Evolutionary conservation across 2,888 invertebrate species (phyloP).

Genomic region (Falcaria lacertinaria): DNA sequence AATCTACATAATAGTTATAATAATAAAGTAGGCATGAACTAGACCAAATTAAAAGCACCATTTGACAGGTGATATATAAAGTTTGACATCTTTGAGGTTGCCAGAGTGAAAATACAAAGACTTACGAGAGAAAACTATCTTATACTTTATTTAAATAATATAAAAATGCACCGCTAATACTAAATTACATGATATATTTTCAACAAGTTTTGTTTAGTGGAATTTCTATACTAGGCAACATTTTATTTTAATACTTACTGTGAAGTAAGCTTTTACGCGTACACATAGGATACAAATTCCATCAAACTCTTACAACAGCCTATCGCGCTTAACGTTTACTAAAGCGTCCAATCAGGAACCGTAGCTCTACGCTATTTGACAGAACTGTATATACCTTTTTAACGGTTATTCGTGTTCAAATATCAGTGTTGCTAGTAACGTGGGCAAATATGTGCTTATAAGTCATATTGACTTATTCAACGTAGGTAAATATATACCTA

Average conservation of each 20-base stretch:
- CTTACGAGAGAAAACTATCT: constrained; percentile 33
- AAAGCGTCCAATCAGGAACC: constrained; percentile 13
- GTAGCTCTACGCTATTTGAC: constrained; percentile 1
- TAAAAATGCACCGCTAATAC: constrained; percentile 71
- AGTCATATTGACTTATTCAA: too few relatives aligned
- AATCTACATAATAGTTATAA: background rate
- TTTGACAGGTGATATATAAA: constrained; percentile 2
- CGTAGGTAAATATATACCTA: too few relatives aligned
- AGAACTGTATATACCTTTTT: too few relatives aligned
- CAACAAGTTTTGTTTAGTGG: constrained; percentile 40
- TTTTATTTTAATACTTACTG: constrained; percentile 10
- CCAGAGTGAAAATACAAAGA: constrained; percentile 31
- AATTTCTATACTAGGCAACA: constrained; percentile 25
- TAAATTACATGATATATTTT: constrained; percentile 49
- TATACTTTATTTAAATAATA: constrained; percentile 33
- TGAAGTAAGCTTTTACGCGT: constrained; percentile 1
- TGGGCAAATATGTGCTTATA: too few relatives aligned
- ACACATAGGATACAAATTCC: constrained; percentile 31
- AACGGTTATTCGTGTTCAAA: constrained; percentile 17
- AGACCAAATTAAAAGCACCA: background rate
- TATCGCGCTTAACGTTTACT: constrained; percentile 8
- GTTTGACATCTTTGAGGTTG: constrained; percentile 19
- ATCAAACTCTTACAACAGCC: constrained; percentile 32
- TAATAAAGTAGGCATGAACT: background rate
- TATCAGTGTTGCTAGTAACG: constrained; percentile 31